These are phyloP conservation scores for Nibea coibor DNA, from an alignment of 2,113 vertebrate genomes.

Conservation along the genomic window DNA sequence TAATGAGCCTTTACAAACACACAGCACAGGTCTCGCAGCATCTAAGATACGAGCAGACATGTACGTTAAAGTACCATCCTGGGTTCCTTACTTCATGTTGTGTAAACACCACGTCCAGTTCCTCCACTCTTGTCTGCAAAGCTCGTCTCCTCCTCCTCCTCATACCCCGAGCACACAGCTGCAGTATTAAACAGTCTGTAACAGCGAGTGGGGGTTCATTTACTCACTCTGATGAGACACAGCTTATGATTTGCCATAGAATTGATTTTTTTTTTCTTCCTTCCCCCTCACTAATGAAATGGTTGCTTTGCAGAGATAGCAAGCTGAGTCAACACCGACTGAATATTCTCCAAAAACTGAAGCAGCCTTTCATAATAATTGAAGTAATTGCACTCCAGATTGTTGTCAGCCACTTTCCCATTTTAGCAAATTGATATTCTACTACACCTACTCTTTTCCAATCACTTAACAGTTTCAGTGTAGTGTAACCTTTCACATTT, in stretches of 20 bases:
- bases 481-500: not conserved
- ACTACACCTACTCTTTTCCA: conserved; percentile 37
- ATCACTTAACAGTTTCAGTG: conserved; percentile 10
- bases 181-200: conserved; percentile 44
- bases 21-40: not conserved
- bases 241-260: conserved; percentile 71
- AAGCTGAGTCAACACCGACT: conserved; percentile 59
- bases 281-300: conserved; percentile 63
- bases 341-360: conserved; percentile 45
- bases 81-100: not conserved
- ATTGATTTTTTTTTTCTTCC: conserved; percentile 31
- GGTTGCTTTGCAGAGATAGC: conserved; percentile 64
- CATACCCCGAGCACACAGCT: conserved; percentile 6
- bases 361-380: conserved; percentile 51
- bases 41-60: not conserved
- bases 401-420: conserved; percentile 29
- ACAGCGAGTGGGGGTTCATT: conserved; percentile 57
- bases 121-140: conserved; percentile 8
- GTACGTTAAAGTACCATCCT: not conserved
- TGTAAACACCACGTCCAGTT: not conserved
- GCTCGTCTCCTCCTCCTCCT: conserved; percentile 4
- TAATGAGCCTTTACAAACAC: not conserved
- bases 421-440: conserved; percentile 50
- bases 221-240: conserved; percentile 67
- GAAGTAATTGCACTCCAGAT: conserved; percentile 50